phyloP scores from a whole-genome alignment of 2,888 invertebrate genomes.

The Thereva nobilitata region DNA sequence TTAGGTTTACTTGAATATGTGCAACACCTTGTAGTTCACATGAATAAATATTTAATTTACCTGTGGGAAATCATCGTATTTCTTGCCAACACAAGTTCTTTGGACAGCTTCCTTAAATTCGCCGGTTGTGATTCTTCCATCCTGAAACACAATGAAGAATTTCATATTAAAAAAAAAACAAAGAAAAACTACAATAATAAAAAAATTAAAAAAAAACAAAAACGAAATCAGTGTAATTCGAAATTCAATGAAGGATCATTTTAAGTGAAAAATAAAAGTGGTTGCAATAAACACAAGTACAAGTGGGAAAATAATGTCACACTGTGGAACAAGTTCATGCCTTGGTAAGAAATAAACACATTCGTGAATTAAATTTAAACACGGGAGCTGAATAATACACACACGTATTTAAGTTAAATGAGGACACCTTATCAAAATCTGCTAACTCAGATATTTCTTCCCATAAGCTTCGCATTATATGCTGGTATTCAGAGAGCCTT shows the following conservation, averaged over 20 bases:
- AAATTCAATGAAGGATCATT: too few relatives aligned
- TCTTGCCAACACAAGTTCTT: conserved; percentile 76
- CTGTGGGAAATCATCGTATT: conserved; percentile 79
- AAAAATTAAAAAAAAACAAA: not conserved
- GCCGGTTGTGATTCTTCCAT: conserved; percentile 78
- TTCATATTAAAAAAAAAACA: not conserved
- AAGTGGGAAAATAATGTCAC: conserved; percentile 26
- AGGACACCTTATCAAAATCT: conserved; percentile 82
- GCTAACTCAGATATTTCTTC: conserved; percentile 84
- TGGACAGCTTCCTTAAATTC: conserved; percentile 82
- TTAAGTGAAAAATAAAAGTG: conserved; percentile 10
- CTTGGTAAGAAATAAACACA: conserved; percentile 30
- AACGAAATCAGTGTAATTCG: not conserved
- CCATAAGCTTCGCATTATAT: conserved; percentile 82
- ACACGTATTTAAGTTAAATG: not conserved
- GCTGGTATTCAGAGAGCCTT: conserved; percentile 76
- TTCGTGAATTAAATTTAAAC: conserved; percentile 20
- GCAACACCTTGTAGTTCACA: not conserved
- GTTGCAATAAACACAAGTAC: conserved; percentile 23
- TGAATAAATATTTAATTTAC: conserved; percentile 44
- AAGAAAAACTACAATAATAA: not conserved
- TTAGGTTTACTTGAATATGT: not conserved
- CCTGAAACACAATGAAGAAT: conserved; percentile 60
- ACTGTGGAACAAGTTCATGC: conserved; percentile 33
- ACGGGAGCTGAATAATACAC: conserved; percentile 6